Base-by-base conservation (phyloP, 2,113 vertebrate genomes). In the Hypomesus transpacificus region DNA sequence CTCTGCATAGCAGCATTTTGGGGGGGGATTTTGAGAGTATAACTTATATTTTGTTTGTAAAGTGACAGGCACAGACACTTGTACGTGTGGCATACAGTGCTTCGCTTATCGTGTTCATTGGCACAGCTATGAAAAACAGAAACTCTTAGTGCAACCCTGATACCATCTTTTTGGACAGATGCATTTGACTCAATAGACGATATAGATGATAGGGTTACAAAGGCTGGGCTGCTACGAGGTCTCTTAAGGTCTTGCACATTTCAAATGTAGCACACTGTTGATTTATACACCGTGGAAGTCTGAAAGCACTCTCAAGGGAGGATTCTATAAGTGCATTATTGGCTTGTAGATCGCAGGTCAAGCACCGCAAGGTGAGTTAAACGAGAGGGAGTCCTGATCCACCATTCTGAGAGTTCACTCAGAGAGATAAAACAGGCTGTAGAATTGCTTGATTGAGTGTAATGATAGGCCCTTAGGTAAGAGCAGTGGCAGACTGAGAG, bases 361-460 rank as follows among this genome's bases (percentile, higher is more conserved):
- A 85, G 70, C 75, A 82, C 81, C 73, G 80, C 79, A 79, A 65
- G 73, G 79, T 83, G 83, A 86, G 82, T 84, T 84, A 82, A 76
- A 84, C 75, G 77, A 69, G 81, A 72, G 76, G 63, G 13, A 82
- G 75, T n/a, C 31, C 69, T 77, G 73, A 84, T 83, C 80, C 73
- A 70, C n/a, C 67, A 56, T 20, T 64, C 80, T 18, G 52, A 73
- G 53, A 83, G 75, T 80, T 80, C 67, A 77, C 85, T 77, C 31
- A 3, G 51, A 64, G 77, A 84, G 83, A 87, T 85, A 89, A 92
- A 90, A 84, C 83, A 89, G 88, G 84, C 85, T 87, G 86, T 84
- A 86, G 83, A 87, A 92, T 91, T 90, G 89, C 89, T 90, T 87
- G 87, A 91, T 93, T 89, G 88, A 89, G 87, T 87, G 86, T 87